Evolutionary conservation across 2,888 invertebrate species (phyloP).

Genomic region (Scaptomyza reducta): DNA sequence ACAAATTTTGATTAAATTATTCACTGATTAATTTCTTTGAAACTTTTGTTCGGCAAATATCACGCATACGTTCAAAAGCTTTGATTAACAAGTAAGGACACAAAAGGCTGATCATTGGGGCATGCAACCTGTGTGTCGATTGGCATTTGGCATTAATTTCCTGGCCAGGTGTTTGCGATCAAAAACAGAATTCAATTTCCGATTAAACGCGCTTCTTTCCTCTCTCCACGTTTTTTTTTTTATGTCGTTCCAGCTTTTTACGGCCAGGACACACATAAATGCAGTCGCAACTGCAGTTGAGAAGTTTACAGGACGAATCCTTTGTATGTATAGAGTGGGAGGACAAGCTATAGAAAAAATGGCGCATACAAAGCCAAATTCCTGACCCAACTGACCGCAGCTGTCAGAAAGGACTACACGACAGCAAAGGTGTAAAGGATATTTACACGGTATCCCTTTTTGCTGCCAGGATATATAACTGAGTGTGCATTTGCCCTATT

Average conservation of each 20-base stretch:
- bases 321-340: not conserved
- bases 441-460: not conserved
- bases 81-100: slow-evolving; percentile 16
- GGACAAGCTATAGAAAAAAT: slow-evolving; percentile 43
- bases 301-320: not conserved
- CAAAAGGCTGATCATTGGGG: slow-evolving; percentile 14
- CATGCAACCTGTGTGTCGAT: slow-evolving; percentile 9
- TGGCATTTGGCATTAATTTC: slow-evolving; percentile 66
- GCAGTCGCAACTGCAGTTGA: slow-evolving; percentile 28
- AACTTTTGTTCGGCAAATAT: not conserved
- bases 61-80: not conserved
- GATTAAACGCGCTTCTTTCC: slow-evolving; percentile 44
- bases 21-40: not conserved
- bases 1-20: not conserved
- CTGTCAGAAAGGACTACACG: slow-evolving; percentile 20
- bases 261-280: slow-evolving; percentile 40
- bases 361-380: slow-evolving; percentile 44
- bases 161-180: slow-evolving; percentile 54
- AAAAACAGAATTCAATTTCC: slow-evolving; percentile 76
- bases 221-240: slow-evolving; percentile 7
- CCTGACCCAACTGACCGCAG: slow-evolving; percentile 35
- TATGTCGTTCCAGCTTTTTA: slow-evolving; percentile 45
- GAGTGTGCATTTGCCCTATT: not conserved
- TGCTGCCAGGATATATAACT: not conserved
- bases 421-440: not conserved